phyloP scores from a whole-genome alignment of 2,113 vertebrate species.

The Menidia beryllina region DNA sequence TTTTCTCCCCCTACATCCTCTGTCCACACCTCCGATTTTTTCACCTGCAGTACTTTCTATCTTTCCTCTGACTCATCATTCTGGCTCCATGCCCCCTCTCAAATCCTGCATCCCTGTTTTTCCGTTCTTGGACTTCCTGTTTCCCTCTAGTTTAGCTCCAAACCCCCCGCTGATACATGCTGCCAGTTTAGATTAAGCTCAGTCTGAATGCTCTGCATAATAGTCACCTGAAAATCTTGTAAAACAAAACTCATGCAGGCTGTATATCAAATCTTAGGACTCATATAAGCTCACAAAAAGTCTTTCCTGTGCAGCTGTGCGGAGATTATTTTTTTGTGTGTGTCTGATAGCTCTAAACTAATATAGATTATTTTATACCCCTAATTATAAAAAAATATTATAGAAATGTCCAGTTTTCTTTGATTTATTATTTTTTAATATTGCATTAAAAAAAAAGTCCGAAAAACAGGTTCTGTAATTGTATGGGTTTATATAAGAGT shows the following conservation, averaged over 20 bases:
- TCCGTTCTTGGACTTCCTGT: constrained; percentile 43
- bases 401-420: too few relatives aligned
- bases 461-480: too few relatives aligned
- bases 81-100: constrained; percentile 10
- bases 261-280: constrained; percentile 8
- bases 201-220: constrained; percentile 34
- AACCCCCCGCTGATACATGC: constrained; percentile 43
- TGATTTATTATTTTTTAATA: not conserved
- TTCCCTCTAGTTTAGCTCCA: constrained; percentile 51
- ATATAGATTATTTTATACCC: too few relatives aligned
- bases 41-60: constrained; percentile 36
- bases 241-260: constrained; percentile 14
- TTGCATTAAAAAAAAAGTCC: too few relatives aligned
- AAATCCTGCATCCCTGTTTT: constrained; percentile 44
- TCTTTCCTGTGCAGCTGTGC: too few relatives aligned
- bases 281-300: too few relatives aligned
- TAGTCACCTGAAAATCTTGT: constrained; percentile 45
- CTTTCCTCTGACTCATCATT: constrained; percentile 31
- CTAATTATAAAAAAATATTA: too few relatives aligned
- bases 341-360: too few relatives aligned
- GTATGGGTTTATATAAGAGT: too few relatives aligned
- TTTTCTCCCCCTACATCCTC: constrained; percentile 31
- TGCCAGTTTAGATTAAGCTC: constrained; percentile 57
- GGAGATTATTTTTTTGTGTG: too few relatives aligned
- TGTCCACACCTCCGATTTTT: constrained; percentile 38